Evolutionary conservation across 2,797 vertebrate species (phyloP), one percentile per base, ranked within the genome.

Genomic region (Acanthopagrus latus): DNA sequence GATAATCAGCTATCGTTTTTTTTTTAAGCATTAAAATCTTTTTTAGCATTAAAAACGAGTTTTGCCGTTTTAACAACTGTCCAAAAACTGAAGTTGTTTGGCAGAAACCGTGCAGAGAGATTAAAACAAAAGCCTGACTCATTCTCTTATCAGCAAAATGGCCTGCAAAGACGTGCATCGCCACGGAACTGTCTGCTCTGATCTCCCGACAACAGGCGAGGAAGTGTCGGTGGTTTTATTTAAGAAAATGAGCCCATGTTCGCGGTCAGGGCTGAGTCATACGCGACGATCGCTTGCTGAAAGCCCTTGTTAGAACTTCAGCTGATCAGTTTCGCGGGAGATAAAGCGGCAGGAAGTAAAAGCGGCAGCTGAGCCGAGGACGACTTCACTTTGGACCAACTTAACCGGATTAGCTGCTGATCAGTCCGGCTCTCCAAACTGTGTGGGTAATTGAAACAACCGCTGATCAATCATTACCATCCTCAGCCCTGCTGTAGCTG

Each of bases 161-260:
- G 71, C 27, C 48, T 60, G 21, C 38, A 46, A 54, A 64, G 16
- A 48, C 38, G 23, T 44, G 17, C 10, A 74, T 69, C 68, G 23
- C 5, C 7, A 55, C 60, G 6, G 66, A 56, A 51, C 51, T 33
- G 41, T 56, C 44, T 0, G 9, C 21, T 25, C 44, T n/a, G 72
- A 64, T 72, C 64, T 48, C 27, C 47, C 33, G 68, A 67, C 57
- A 71, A 51, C 48, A 71, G 52, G 55, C 25, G 0, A 1, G 6
- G 29, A 64, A 23, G 50, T n/a, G 52, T 55, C 27, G 14, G 23
- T 27, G 57, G 23, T 56, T 51, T 60, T 12, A 25, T 57, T 63
- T 58, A 63, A 71, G 47, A 63, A 64, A 75, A 48, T 51, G 4
- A 58, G 23, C 59, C 6, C 38, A 17, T 70, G n/a, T 48, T 0